Evolutionary conservation across 2,797 vertebrate genomes (phyloP), one percentile per base, ranked within the genome.

Genomic region (Amblyopsis hoosieri): DNA sequence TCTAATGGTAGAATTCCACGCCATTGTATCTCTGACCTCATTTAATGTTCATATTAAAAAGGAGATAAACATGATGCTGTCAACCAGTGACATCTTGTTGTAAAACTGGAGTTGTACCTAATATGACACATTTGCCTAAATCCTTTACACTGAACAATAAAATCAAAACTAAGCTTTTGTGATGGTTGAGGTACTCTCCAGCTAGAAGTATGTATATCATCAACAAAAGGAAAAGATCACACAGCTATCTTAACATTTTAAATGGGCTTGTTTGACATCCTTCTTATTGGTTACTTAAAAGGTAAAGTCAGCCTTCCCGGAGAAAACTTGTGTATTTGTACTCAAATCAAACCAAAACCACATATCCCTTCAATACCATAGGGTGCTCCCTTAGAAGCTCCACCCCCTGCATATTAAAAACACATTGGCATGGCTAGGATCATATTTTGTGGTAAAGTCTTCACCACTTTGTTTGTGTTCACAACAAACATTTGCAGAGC

Each of bases 141-240:
- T 58, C 62, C 60, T 72, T 33, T 45, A 68, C 31, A 46, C 61
- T 67, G 69, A 45, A 46, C 52, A 66, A 72, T 63, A 74, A 66
- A 63, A 67, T 71, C 66, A 75, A 57, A 72, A 46, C 47, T 37
- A 17, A 74, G 60, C 62, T 50, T 58, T 75, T 69, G 37, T 69
- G 31, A 63, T 63, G 59, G 62, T 45, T 54, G 58, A 72, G 51
- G 71, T 67, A 23, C 31, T 62, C 57, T 13, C 60, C 33, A 66
- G 9, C 65, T 75, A 72, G 12, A 0, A 60, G 47, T 57, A 70
- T 70, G 57, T 19, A 47, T 55, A 76, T 80, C 59, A 71, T 76
- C 56, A 6, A 17, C n/a, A 67, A 67, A 67, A 45, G 53, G 60
- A 33, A 59, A 68, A 13, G 14, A 71, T 72, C 68, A 69, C 23